phyloP scores from a whole-genome alignment of 2,113 vertebrate species.

The Odocoileus virginianus region DNA sequence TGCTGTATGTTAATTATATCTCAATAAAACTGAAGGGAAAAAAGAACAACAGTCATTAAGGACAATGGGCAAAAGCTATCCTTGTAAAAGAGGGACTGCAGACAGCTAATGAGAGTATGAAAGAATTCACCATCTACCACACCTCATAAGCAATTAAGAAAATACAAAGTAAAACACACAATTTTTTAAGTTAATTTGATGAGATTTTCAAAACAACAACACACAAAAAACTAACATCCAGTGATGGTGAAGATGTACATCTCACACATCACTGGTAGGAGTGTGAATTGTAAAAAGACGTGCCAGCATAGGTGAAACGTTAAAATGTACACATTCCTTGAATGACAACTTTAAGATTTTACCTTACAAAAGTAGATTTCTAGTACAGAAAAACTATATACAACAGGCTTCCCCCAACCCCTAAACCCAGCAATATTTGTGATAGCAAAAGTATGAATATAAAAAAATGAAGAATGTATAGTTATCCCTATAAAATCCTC shows the following conservation, averaged over 20 bases:
- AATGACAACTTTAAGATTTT: not conserved
- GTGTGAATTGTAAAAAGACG: not conserved
- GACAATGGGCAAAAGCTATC: not conserved
- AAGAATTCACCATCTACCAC: not conserved
- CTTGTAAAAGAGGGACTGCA: not conserved
- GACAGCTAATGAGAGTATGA: not conserved
- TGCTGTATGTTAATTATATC: not conserved
- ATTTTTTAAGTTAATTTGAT: not conserved
- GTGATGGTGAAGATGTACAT: not conserved
- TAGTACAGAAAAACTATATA: not conserved
- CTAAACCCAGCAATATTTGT: not conserved
- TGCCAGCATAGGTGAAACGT: not conserved
- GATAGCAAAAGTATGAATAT: not conserved
- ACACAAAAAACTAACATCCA: not conserved
- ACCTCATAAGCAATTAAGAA: not conserved
- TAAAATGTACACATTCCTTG: not conserved
- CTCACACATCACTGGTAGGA: not conserved
- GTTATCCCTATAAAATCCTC: not conserved
- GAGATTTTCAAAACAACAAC: not conserved
- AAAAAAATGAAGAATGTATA: not conserved
- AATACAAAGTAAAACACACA: not conserved
- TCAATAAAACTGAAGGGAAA: not conserved
- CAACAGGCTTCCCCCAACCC: not conserved
- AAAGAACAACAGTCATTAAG: not conserved
- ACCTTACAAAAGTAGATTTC: not conserved